phyloP scores from a whole-genome alignment of 23 tunicate species.

The Clavelina lepadiformis region DNA sequence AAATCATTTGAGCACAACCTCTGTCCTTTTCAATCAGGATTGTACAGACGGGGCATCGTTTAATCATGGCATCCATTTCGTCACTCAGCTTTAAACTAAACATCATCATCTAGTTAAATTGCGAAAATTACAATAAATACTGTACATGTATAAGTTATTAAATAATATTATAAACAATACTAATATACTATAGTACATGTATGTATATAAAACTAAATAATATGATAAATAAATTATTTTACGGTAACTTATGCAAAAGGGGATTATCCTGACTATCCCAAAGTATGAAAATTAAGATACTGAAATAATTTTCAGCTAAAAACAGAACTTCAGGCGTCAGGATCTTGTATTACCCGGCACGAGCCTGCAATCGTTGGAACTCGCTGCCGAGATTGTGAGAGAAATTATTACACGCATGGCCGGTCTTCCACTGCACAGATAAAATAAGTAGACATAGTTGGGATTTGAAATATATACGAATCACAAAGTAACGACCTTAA shows the following conservation, averaged over 20 bases:
- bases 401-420: conserved; percentile 52
- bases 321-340: not conserved
- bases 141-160: too few relatives aligned
- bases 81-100: conserved; percentile 14
- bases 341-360: conserved; percentile 31
- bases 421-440: conserved; percentile 56
- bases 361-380: conserved; percentile 29
- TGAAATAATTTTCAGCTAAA: too few relatives aligned
- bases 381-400: conserved; percentile 22
- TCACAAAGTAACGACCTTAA: not conserved
- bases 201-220: too few relatives aligned
- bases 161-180: too few relatives aligned
- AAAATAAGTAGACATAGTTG: not conserved
- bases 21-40: conserved; percentile 77
- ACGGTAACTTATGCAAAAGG: too few relatives aligned
- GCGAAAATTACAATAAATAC: too few relatives aligned
- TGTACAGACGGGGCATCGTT: conserved; percentile 79
- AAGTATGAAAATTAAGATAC: too few relatives aligned
- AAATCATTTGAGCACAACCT: conserved; percentile 94
- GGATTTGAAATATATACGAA: too few relatives aligned
- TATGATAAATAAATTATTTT: too few relatives aligned
- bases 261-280: too few relatives aligned
- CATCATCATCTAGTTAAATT: too few relatives aligned
- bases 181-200: too few relatives aligned
- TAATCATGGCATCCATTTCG: conserved; percentile 43